These are phyloP conservation scores for Falco concolor DNA, from an alignment of 2,797 vertebrate genomes.

Conservation along the genomic window DNA sequence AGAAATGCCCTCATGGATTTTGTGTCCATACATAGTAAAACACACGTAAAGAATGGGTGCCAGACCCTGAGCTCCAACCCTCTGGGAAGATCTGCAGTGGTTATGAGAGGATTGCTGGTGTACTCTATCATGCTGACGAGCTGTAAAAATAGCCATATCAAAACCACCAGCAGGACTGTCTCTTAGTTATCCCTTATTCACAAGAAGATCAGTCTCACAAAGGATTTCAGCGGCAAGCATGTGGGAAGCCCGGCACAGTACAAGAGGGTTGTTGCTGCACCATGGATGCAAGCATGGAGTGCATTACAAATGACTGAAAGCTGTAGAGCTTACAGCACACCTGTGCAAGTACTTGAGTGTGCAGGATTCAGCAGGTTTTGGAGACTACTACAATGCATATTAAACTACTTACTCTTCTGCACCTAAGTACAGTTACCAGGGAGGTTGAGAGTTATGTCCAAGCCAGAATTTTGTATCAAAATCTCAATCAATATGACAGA, in stretches of 20 bases:
- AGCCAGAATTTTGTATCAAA: background rate
- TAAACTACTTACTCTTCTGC: background rate
- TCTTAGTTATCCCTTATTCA: background rate
- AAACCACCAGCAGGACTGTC: background rate
- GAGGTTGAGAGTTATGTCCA: background rate
- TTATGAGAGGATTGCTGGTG: background rate
- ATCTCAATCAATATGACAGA: background rate
- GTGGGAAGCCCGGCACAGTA: background rate
- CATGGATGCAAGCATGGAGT: background rate
- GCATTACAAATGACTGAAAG: background rate
- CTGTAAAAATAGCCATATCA: background rate
- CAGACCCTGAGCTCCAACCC: background rate
- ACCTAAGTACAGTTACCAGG: background rate
- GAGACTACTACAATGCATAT: background rate
- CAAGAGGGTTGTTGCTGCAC: background rate
- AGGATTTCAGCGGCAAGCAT: fast-evolving
- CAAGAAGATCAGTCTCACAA: background rate
- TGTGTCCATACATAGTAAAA: background rate
- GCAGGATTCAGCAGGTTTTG: background rate
- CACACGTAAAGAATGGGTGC: fast-evolving
- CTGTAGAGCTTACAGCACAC: background rate
- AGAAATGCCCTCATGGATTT: background rate
- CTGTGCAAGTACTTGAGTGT: background rate
- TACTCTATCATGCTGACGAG: background rate
- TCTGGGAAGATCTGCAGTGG: background rate